A percentile compares a stretch with the other conserved stretches of the same genome.
These are phyloP conservation scores for Phragmatobia fuliginosa DNA, from an alignment of 2,888 invertebrate species.

Conservation along the genomic window DNA sequence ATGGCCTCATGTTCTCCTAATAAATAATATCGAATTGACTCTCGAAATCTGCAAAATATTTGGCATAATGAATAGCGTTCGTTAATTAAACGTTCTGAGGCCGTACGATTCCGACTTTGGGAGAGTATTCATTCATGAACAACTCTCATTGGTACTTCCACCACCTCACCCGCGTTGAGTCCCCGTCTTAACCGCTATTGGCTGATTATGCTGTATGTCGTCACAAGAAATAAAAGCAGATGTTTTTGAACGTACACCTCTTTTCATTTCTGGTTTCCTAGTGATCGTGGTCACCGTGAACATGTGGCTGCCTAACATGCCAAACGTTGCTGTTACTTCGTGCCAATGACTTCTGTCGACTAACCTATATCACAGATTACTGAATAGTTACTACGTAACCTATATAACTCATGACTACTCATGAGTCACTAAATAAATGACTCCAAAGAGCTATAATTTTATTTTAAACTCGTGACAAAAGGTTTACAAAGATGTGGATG, in stretches of 20 bases:
- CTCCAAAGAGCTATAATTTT: not conserved
- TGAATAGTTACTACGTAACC: no score
- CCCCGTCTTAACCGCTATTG: not conserved
- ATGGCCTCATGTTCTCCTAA: conserved; percentile 34
- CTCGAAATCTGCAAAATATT: conserved; percentile 33
- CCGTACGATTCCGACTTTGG: not conserved
- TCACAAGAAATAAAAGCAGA: not conserved
- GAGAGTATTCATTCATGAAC: not conserved
- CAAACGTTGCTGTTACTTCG: not conserved
- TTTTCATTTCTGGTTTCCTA: conserved; percentile 27
- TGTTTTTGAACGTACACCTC: conserved; percentile 9
- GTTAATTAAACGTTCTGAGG: not conserved
- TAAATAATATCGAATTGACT: conserved; percentile 36
- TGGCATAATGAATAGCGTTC: not conserved
- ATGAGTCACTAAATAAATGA: not conserved
- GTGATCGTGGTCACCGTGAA: conserved; percentile 46
- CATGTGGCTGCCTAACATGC: conserved; percentile 42
- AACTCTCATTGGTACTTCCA: not conserved
- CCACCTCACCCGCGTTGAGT: not conserved
- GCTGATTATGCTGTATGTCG: not conserved
- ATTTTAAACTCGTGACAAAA: not conserved
- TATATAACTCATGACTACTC: no score
- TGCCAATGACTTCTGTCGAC: not conserved
- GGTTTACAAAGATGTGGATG: not conserved
- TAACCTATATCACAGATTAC: no score